Base-by-base conservation (phyloP, 2,113 vertebrate species). In the Stigmatopora argus region DNA sequence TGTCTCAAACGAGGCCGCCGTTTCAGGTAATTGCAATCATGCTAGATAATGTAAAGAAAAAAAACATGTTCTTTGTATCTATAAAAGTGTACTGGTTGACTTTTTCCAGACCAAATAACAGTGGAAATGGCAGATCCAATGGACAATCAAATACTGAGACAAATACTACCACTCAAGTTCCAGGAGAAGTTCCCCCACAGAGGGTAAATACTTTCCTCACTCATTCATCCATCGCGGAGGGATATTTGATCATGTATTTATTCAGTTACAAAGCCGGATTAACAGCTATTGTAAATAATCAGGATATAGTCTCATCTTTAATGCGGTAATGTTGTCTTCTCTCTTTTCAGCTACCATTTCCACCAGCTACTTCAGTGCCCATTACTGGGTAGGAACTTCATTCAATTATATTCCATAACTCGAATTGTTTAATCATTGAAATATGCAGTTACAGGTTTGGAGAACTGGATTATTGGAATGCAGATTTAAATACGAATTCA, bases 361-460 rank as follows among this genome's bases (percentile, higher is more conserved):
- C 67, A 51, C 47, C 77, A 10, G 41, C 17, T 38, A 58, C 74
- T 14, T 12, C 70, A 10, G n/a, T 10, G 70, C 77, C 81, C 52
- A 21, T 63, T 51, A 46, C 77, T 64, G 73, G 69, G 82, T 86
- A 84, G 45, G 69, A 63, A 66, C 13, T 15, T 31, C 1, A 4
- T 48, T 51, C 1, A 53, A 46, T 17, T 21, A 6, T 19, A 45
- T 45, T 45, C 8, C 3, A 41, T 45, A 38, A 41, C 19, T 45
- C 19, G 1, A 6, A 15, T 23, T 23, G 3, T 19, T 19, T 8
- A 13, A 1, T 6, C 12, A 5, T 35, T 9, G 18, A 0, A 45
- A 53, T 66, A 11, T 9, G 74, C 71, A 77, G 72, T 73, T 87
- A 81, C 45, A 89, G 81, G 51, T 77, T 82, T 44, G 81, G 78